A percentile compares a stretch with the other conserved stretches of the same genome.
phyloP scores from a whole-genome alignment of 2,888 invertebrate species.

The Dynastes maya region DNA sequence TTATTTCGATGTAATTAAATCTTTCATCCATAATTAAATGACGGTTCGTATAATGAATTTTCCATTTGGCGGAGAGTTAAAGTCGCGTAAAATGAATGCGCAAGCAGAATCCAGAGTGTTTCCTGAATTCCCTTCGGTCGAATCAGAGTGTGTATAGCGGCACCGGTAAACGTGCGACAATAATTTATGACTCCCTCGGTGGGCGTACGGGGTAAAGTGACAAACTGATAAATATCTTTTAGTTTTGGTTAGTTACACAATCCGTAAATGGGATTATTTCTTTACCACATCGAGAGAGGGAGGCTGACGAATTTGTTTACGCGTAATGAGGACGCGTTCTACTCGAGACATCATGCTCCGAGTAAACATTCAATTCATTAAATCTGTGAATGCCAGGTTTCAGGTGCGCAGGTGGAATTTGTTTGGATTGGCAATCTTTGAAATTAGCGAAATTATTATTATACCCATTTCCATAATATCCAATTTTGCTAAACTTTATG shows the following conservation, averaged over 20 bases:
- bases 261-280: conserved; percentile 47
- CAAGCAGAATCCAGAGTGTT: conserved; percentile 7
- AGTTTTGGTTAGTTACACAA: conserved; percentile 49
- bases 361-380: conserved; percentile 22
- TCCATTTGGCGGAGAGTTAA: conserved; percentile 26
- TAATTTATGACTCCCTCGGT: conserved; percentile 37
- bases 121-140: neutral
- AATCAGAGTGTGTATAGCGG: conserved; percentile 19
- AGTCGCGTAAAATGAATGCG: conserved; percentile 36
- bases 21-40: conserved; percentile 32
- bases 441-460: too few species aligned
- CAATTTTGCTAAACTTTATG: too few species aligned
- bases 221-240: conserved; percentile 52
- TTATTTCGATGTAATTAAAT: conserved; percentile 28
- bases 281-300: neutral
- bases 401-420: neutral
- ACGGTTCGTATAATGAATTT: conserved; percentile 28
- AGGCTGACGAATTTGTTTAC: conserved; percentile 28
- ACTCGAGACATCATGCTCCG: too few species aligned
- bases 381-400: neutral
- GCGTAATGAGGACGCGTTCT: neutral
- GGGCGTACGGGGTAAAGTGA: conserved; percentile 38
- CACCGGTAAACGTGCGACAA: conserved; percentile 32
- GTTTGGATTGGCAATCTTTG: neutral
- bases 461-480: too few species aligned